Base-by-base conservation (phyloP, 1,140 invertebrate genomes). In the Euglossa dilemma region DNA sequence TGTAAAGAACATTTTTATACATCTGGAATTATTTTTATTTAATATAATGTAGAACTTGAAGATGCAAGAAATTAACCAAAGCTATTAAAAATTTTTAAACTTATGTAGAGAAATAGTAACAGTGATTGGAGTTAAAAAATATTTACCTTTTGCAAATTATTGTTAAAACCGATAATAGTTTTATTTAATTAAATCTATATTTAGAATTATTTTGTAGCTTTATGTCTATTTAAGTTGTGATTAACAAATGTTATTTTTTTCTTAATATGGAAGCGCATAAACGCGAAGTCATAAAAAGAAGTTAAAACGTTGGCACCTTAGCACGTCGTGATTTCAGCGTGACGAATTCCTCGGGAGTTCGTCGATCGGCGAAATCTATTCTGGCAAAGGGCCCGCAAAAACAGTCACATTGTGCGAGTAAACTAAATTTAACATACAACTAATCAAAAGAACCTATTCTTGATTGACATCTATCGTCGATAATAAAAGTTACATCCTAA, bases 351-450 rank as follows among this genome's bases (percentile, higher is more conserved):
- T 81, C 67, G 73, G 66, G 75, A 69, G 85, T 89, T 89, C 85
- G 87, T 85, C 85, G 85, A 87, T 89, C 87, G 75, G 61, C 69
- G 71, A 77, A 82, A 80, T 81, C 59, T 80, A 84, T 54, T 64
- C 82, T 89, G 87, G 88, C 80, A 86, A 86, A 76, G 80, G 80
- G 81, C 82, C 83, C 75, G 85, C 77, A 18, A 82, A 87, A 86
- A 76, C 74, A 69, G 67, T 73, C 80, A 72, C 72, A 83, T 85
- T 88, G 85, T 86, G 54, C 76, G 73, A 66, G 72, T 88, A 78
- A 70, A 84, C 85, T 90, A 90, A 90, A 90, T 90, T 90, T 90
- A 90, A 85, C 82, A 52, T 80, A 57, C 85, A 80, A 88, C 87
- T 90, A 90, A 90, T 90, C 75, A 74, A 54, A 67, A 64, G 76